These are phyloP conservation scores for Phalanger gymnotis DNA, from an alignment of 2,797 vertebrate species.

Conservation along the genomic window DNA sequence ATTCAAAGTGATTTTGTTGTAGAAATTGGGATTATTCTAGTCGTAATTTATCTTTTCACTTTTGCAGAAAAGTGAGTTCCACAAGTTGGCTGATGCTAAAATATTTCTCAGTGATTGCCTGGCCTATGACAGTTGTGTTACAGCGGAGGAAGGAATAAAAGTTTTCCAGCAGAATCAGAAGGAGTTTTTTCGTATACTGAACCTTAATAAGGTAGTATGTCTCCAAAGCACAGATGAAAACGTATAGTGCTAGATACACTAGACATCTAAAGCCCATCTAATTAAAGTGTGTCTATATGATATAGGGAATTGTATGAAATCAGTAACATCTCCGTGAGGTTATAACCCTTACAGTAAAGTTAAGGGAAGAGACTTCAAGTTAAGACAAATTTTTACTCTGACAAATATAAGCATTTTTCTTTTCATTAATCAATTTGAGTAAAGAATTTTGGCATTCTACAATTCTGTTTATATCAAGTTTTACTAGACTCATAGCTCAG, in stretches of 20 bases:
- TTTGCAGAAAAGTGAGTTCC: constrained; percentile 86
- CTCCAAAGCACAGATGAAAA: not conserved
- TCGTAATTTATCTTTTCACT: not conserved
- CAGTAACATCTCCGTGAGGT: not conserved
- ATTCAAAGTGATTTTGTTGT: not conserved
- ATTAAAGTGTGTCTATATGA: not conserved
- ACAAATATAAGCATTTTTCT: not conserved
- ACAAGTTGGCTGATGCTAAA: constrained; percentile 85
- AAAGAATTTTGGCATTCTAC: not conserved
- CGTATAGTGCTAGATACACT: not conserved
- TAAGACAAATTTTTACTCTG: not conserved
- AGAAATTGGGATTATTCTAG: not conserved
- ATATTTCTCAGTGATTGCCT: constrained; percentile 95
- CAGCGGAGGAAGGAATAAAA: constrained; percentile 90
- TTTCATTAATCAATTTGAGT: not conserved
- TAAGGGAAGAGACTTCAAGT: not conserved
- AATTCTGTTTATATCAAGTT: not conserved
- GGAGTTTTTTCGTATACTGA: constrained; percentile 89
- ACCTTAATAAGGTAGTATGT: constrained; percentile 92
- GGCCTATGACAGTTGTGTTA: constrained; percentile 94
- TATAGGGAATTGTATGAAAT: not conserved
- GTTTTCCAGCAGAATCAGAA: constrained; percentile 94
- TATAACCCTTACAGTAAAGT: not conserved
- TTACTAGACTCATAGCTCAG: not conserved
- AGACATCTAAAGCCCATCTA: not conserved